These are phyloP conservation scores for Rhynchophorus ferrugineus DNA, from an alignment of 1,140 invertebrate species.

Conservation along the genomic window DNA sequence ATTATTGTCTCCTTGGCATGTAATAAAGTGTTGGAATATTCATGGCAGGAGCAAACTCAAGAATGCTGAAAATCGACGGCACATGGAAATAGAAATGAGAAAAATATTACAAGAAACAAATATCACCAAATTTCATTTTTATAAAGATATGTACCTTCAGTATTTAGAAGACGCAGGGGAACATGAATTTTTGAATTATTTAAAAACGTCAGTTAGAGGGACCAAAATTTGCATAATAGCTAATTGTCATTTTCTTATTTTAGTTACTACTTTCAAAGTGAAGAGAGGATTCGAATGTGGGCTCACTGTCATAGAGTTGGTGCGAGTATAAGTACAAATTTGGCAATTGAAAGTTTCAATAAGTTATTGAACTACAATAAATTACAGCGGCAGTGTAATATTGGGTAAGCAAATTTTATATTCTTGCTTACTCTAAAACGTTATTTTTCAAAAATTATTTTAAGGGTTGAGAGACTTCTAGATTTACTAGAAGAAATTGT, in stretches of 20 bases:
- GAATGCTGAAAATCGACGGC: background rate
- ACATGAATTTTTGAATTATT: background rate
- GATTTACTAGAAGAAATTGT: background rate
- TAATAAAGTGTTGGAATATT: slow-evolving; percentile 8
- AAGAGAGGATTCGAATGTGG: slow-evolving; percentile 5
- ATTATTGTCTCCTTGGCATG: slow-evolving; percentile 20
- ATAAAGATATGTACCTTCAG: background rate
- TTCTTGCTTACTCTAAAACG: background rate
- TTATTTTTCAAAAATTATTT: background rate
- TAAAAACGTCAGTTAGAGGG: background rate
- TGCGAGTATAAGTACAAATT: background rate
- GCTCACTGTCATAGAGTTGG: slow-evolving; percentile 1
- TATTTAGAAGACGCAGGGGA: background rate
- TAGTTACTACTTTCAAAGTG: background rate
- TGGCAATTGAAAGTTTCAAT: background rate
- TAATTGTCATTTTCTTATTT: background rate
- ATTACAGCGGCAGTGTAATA: background rate
- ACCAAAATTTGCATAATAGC: background rate
- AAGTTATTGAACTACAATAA: slow-evolving; percentile 1
- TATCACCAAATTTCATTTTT: background rate
- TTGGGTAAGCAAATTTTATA: background rate
- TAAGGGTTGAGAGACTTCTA: background rate
- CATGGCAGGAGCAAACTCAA: background rate
- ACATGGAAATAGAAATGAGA: slow-evolving; percentile 1
- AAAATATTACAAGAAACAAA: slow-evolving; percentile 1